phyloP scores from a whole-genome alignment of 2,797 vertebrate genomes.

The Chaetodon trifasciatus region DNA sequence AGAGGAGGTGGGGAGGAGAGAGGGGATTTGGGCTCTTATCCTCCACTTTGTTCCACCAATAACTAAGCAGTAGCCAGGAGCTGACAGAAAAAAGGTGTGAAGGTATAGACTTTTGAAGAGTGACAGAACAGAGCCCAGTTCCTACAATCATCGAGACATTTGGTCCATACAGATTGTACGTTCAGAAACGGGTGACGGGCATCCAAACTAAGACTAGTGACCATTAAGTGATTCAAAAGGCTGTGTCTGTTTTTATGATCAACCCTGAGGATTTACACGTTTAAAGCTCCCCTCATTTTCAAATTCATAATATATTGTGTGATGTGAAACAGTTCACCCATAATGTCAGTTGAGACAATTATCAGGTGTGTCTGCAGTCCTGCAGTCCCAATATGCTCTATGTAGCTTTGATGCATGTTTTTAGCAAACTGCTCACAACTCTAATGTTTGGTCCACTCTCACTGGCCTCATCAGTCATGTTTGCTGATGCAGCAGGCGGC shows the following conservation, averaged over 20 bases:
- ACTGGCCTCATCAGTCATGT: neutral
- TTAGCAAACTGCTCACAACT: neutral
- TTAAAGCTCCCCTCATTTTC: neutral
- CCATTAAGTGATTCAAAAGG: neutral
- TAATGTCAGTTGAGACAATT: neutral
- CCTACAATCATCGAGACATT: neutral
- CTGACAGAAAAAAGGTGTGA: conserved; percentile 38
- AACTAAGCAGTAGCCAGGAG: conserved; percentile 30
- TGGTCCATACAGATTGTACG: neutral
- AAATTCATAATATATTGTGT: neutral
- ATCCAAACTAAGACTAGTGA: neutral
- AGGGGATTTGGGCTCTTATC: conserved; percentile 65
- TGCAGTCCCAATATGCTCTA: too few species aligned
- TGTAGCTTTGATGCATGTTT: too few species aligned
- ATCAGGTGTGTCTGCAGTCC: neutral
- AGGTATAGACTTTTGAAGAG: neutral
- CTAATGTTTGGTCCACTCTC: neutral
- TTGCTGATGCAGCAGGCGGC: neutral
- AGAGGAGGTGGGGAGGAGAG: conserved; percentile 20
- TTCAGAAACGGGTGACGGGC: neutral
- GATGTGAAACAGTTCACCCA: neutral
- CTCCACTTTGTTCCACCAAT: conserved; percentile 70
- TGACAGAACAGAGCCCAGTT: neutral
- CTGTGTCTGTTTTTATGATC: neutral
- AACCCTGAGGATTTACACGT: neutral